phyloP scores from a whole-genome alignment of 2,888 invertebrate genomes.

The Oligia fasciuncula region DNA sequence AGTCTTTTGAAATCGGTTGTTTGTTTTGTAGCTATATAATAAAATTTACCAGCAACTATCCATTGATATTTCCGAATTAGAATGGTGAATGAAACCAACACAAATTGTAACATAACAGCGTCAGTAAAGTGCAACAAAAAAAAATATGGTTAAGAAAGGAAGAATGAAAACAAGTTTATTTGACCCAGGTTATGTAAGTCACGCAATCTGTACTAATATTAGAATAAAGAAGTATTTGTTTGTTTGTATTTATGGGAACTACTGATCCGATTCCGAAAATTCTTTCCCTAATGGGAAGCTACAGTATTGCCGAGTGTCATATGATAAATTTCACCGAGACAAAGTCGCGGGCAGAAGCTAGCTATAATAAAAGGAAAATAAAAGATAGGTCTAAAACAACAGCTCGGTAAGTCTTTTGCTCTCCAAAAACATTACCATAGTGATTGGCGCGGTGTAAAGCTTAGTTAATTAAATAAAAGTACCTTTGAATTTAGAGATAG shows the following conservation, averaged over 20 bases:
- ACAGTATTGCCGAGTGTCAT: background rate
- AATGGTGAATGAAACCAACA: background rate
- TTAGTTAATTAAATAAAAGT: constrained; percentile 34
- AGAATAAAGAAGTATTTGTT: background rate
- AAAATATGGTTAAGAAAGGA: background rate
- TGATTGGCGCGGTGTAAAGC: background rate
- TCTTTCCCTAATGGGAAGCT: background rate
- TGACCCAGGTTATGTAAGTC: no score
- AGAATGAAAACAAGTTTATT: no score
- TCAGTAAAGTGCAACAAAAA: background rate
- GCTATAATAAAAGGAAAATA: background rate
- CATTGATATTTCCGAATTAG: background rate
- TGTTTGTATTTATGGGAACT: background rate
- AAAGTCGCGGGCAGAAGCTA: background rate
- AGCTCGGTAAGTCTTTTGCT: background rate
- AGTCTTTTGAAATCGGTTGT: constrained; percentile 6
- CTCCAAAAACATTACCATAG: background rate
- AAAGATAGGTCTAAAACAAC: background rate
- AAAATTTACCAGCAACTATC: background rate
- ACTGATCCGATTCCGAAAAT: background rate
- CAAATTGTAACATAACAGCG: background rate
- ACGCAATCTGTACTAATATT: background rate
- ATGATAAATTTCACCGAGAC: background rate
- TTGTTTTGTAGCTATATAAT: constrained; percentile 15
- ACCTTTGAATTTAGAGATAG: constrained; percentile 29